These are phyloP conservation scores for Malurus alboscapulatus DNA, from an alignment of 2,113 vertebrate species.

Conservation along the genomic window DNA sequence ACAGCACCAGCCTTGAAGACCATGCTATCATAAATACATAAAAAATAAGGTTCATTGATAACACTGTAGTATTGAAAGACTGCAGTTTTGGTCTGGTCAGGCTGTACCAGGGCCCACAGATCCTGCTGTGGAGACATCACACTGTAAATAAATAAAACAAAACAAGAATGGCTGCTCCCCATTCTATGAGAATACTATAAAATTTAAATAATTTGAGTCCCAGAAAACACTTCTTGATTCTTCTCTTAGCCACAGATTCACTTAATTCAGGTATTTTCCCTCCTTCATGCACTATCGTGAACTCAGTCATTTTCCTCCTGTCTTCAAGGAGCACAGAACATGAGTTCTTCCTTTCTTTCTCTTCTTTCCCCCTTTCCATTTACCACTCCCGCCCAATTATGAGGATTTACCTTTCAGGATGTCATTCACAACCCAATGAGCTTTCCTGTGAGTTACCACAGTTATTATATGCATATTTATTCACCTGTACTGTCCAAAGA, in stretches of 20 bases:
- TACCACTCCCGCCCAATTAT: fast-evolving
- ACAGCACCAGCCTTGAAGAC: neutral
- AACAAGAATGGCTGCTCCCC: neutral
- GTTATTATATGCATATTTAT: neutral
- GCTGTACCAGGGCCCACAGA: neutral
- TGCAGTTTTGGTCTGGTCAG: neutral
- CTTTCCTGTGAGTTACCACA: neutral
- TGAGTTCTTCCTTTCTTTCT: neutral
- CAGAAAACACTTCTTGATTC: neutral
- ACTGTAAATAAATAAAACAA: neutral
- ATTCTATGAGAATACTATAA: neutral
- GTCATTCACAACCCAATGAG: neutral
- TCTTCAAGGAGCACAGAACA: neutral
- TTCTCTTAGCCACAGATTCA: neutral
- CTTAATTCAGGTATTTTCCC: neutral
- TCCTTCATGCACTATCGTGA: neutral
- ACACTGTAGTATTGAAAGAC: neutral
- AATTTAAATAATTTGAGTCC: neutral
- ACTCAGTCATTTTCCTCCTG: neutral
- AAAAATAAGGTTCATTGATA: neutral
- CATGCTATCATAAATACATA: neutral
- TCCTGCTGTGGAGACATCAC: neutral
- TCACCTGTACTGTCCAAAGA: neutral
- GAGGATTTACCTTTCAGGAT: neutral
- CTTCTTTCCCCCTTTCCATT: fast-evolving